phyloP scores from a whole-genome alignment of 2,888 invertebrate species.

The Rhopalosiphum nymphaeae region DNA sequence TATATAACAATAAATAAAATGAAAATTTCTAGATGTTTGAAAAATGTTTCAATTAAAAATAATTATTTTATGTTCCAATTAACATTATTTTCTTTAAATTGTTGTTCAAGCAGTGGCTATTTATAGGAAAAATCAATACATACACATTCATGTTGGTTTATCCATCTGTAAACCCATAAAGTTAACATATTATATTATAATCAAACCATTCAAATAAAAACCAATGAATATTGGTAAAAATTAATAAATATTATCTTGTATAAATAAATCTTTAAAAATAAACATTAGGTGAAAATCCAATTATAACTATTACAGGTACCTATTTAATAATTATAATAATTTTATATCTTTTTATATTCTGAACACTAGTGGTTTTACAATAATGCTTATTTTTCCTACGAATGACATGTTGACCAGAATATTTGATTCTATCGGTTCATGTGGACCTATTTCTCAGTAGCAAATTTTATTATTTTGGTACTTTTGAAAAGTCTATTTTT shows the following conservation, averaged over 20 bases:
- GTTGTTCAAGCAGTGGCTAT: neutral
- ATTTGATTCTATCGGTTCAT: neutral
- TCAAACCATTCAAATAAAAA: neutral
- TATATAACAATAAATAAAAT: neutral
- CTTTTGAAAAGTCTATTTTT: neutral
- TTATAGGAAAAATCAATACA: neutral
- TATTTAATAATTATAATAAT: neutral
- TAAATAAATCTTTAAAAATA: neutral
- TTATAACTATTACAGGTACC: neutral
- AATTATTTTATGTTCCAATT: neutral
- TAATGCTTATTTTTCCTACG: neutral
- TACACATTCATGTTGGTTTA: neutral
- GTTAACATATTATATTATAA: neutral
- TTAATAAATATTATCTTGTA: no score
- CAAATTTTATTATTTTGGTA: neutral
- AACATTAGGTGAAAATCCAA: neutral
- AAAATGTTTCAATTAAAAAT: neutral
- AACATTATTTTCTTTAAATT: slow-evolving; percentile 6
- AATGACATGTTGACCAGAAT: neutral
- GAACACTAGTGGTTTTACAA: neutral
- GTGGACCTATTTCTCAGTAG: neutral
- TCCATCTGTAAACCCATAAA: neutral
- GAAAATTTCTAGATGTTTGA: neutral
- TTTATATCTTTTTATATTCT: neutral
- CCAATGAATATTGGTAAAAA: no score